A percentile compares a stretch with the other conserved stretches of the same genome.
Evolutionary conservation across 2,113 vertebrate genomes (phyloP).

Genomic region (Nannospalax galili): DNA sequence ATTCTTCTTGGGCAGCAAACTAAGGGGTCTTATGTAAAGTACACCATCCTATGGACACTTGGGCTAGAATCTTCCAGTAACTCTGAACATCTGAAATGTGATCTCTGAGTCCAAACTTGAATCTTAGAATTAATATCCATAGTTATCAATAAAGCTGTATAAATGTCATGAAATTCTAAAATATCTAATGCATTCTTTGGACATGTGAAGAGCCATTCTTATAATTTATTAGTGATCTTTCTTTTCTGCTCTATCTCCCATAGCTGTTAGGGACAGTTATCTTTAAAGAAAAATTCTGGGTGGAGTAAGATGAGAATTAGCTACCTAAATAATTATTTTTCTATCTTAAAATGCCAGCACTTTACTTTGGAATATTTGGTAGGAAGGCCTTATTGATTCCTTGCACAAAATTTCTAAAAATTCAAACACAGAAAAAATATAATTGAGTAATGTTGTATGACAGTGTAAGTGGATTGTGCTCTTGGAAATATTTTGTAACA

Average conservation of each 20-base stretch:
- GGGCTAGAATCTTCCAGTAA: not conserved
- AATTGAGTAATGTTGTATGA: conserved; percentile 52
- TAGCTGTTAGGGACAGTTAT: conserved; percentile 56
- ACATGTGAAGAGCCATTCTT: conserved; percentile 60
- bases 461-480: conserved; percentile 35
- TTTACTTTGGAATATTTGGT: conserved; percentile 75
- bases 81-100: conserved; percentile 22
- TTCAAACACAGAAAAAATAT: not conserved
- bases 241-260: conserved; percentile 54
- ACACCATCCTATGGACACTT: not conserved
- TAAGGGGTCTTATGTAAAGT: not conserved
- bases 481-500: not conserved
- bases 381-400: conserved; percentile 77
- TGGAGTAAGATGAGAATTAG: conserved; percentile 81
- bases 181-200: conserved; percentile 44
- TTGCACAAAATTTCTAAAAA: conserved; percentile 61
- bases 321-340: conserved; percentile 79
- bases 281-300: conserved; percentile 80
- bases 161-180: conserved; percentile 62
- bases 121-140: conserved; percentile 29
- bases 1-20: not conserved
- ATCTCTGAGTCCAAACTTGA: conserved; percentile 45
- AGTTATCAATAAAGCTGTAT: conserved; percentile 56
- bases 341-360: conserved; percentile 85
- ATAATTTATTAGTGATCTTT: conserved; percentile 64